Evolutionary conservation across 2,113 vertebrate genomes (phyloP), one percentile per base, ranked within the genome.

Genomic region (Phrynosoma platyrhinos): DNA sequence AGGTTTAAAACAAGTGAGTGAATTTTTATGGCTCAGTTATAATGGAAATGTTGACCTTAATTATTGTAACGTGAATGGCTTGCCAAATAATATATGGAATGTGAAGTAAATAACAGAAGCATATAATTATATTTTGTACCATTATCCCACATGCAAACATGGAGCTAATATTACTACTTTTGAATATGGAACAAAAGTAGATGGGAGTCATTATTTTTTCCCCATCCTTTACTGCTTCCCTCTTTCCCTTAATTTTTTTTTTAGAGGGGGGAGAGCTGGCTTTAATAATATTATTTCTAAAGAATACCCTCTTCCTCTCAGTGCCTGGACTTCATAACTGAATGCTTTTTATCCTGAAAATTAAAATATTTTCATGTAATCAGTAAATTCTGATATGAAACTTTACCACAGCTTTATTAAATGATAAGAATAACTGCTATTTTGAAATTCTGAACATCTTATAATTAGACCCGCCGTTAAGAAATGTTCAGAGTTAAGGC

Each of bases 401-500:
- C 79, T 94, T 96, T 93, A 92, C 88, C 93, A 95, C 83, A 79
- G 92, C 93, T 92, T 92, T 96, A 97, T 97, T 96, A 97, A 96
- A 96, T 0, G 89, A 84, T 95, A 96, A 95, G 94, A 96, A 94
- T 96, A 96, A 96, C 93, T 92, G 92, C 93, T 96, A 93, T 95
- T 96, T 98, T 97, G 96, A 97, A 97, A 98, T 98, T 97, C 97
- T 91, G 95, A 95, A 95, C 96, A 93, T 94, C 94, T 96, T 94
- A 96, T 97, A 98, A 98, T 99, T 98, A 98, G 98, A 97, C 94
- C 94, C 97, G 97, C 96, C 94, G 96, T 97, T 97, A 97, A 97
- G 96, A 98, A 98, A 98, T 97, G 97, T 97, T 98, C 97, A 96
- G 94, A 97, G 97, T 98, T 98, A 98, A 98, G 97, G 97, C 97